Conservation (phyloP, 2,888 invertebrate genomes). For the Pollenia amentaria region DNA sequence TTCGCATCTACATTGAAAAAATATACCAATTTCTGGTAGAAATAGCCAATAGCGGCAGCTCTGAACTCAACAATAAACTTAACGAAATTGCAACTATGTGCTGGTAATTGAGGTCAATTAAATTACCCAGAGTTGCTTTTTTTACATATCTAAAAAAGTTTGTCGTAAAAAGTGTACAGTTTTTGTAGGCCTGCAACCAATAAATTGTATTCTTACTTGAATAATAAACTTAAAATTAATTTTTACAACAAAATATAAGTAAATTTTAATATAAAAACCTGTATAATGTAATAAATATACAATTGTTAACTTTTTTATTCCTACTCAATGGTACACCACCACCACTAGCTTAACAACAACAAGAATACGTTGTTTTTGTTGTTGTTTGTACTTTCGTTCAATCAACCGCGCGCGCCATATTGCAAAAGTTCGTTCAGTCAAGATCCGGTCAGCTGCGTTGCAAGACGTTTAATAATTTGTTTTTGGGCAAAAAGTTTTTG, state of each 20-base stretch:
- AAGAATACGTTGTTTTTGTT: constrained; percentile 5
- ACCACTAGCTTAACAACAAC: constrained; percentile 10
- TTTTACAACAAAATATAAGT: too few relatives aligned
- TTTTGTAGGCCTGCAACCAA: neutral
- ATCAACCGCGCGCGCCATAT: constrained; percentile 81
- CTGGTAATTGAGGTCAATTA: too few relatives aligned
- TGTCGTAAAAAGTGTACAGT: constrained; percentile 6
- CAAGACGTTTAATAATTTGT: constrained; percentile 83
- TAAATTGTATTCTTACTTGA: neutral
- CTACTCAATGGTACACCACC: neutral
- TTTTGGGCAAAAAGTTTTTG: constrained; percentile 20
- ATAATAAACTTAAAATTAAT: neutral
- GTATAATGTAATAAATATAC: too few relatives aligned
- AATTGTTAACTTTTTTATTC: too few relatives aligned
- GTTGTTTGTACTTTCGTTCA: constrained; percentile 72
- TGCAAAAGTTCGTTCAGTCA: constrained; percentile 85
- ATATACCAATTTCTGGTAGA: too few relatives aligned
- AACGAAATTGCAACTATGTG: constrained; percentile 17
- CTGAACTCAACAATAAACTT: neutral
- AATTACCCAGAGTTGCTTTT: too few relatives aligned
- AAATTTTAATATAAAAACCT: too few relatives aligned
- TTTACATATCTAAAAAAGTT: neutral
- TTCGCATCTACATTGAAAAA: too few relatives aligned
- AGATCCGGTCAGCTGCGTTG: constrained; percentile 86
- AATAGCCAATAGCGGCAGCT: too few relatives aligned